Evolutionary conservation across 2,113 vertebrate genomes (phyloP).

Genomic region (Rostratula benghalensis): DNA sequence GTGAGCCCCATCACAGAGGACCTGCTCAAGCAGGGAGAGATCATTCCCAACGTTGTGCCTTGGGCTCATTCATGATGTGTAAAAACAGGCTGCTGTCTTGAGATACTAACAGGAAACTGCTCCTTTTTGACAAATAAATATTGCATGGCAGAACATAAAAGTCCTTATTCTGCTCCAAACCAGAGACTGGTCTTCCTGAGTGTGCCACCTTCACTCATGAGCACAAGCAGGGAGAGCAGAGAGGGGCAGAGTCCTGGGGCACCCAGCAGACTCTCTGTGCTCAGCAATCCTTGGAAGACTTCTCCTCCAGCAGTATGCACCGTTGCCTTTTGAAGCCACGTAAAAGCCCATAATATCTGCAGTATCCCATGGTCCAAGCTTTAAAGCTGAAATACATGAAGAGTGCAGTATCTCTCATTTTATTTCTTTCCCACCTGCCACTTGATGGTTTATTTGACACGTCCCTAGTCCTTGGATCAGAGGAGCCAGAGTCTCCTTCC

Average conservation of each 20-base stretch:
- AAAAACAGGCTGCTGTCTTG: neutral
- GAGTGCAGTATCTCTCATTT: neutral
- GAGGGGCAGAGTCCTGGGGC: neutral
- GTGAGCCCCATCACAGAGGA: neutral
- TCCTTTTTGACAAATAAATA: neutral
- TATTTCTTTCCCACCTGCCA: neutral
- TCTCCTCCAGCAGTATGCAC: neutral
- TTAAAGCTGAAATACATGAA: neutral
- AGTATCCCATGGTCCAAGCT: accelerated
- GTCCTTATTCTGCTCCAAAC: neutral
- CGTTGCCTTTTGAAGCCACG: accelerated
- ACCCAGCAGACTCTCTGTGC: neutral
- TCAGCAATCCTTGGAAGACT: neutral
- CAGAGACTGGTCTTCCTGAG: neutral
- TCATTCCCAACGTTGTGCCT: neutral
- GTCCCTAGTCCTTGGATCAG: neutral
- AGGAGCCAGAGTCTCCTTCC: neutral
- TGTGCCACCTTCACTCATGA: neutral
- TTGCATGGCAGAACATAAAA: neutral
- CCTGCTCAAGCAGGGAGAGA: neutral
- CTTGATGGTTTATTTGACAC: neutral
- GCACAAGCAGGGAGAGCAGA: neutral
- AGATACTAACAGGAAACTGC: neutral
- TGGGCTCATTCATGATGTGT: neutral
- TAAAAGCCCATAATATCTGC: accelerated